phyloP scores from a whole-genome alignment of 2,797 vertebrate species.

The Sebastes vulpes region DNA sequence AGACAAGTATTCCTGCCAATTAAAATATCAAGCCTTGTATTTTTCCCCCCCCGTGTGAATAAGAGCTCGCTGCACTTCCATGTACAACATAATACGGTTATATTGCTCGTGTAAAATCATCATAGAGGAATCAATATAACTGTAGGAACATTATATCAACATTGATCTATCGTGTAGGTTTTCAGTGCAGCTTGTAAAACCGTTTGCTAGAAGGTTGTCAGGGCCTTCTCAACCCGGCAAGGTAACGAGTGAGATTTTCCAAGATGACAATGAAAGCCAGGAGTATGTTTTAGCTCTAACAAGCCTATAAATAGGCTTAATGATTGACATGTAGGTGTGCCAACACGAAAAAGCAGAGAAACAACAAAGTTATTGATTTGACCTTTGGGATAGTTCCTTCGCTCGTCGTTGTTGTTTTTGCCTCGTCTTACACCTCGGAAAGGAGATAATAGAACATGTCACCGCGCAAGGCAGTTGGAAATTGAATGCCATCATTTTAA shows the following conservation, averaged over 20 bases:
- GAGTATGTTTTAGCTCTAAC: constrained; percentile 35
- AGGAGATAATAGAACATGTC: constrained; percentile 77
- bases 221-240: background rate
- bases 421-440: constrained; percentile 56
- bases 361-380: constrained; percentile 75
- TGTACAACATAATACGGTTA: constrained; percentile 28
- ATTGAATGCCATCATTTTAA: constrained; percentile 80
- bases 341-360: constrained; percentile 34
- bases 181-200: background rate
- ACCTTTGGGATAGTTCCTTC: constrained; percentile 70
- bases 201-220: constrained; percentile 7
- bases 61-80: constrained; percentile 13
- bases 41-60: constrained; percentile 8
- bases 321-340: constrained; percentile 68
- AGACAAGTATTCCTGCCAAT: constrained; percentile 85
- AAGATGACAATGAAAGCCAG: constrained; percentile 15
- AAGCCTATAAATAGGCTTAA: constrained; percentile 71
- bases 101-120: constrained; percentile 1
- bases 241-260: constrained; percentile 18
- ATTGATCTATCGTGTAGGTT: background rate
- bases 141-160: background rate
- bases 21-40: constrained; percentile 71
- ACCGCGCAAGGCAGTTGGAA: constrained; percentile 70
- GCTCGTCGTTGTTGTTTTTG: constrained; percentile 65
- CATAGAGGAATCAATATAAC: background rate